Conservation (phyloP, 2,113 vertebrate genomes). For the Egretta garzetta region DNA sequence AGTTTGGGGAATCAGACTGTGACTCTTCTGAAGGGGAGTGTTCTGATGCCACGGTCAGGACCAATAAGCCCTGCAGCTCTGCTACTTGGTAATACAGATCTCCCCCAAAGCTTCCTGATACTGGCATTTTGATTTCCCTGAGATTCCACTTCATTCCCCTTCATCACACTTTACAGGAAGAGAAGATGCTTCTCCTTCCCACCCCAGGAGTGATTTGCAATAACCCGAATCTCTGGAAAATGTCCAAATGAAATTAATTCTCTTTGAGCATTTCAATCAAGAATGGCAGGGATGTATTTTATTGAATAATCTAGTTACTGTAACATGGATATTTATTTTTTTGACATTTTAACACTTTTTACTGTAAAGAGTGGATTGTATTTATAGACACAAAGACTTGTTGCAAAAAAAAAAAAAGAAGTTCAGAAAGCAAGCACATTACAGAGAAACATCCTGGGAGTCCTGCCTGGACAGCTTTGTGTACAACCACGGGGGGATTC, state of each 20-base stretch:
- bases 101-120: constrained; percentile 21
- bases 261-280: constrained; percentile 86
- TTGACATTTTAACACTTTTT: constrained; percentile 88
- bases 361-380: constrained; percentile 82
- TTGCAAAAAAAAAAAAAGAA: constrained; percentile 69
- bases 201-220: constrained; percentile 82
- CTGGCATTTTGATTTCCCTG: constrained; percentile 62
- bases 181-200: constrained; percentile 68
- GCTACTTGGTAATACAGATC: constrained; percentile 89
- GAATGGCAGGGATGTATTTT: constrained; percentile 97
- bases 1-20: constrained; percentile 92
- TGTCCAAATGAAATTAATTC: constrained; percentile 79
- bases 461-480: constrained; percentile 54
- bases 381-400: constrained; percentile 74
- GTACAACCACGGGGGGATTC: background rate
- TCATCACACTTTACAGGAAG: constrained; percentile 62
- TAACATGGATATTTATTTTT: constrained; percentile 95
- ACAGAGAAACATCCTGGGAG: constrained; percentile 60
- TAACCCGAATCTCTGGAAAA: constrained; percentile 81
- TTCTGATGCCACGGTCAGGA: constrained; percentile 95
- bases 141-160: constrained; percentile 64
- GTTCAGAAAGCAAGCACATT: constrained; percentile 61
- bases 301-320: constrained; percentile 91
- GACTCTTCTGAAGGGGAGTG: constrained; percentile 96
- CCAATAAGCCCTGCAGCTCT: constrained; percentile 89